Conservation (phyloP, 2,113 vertebrate genomes). For the Brachyhypopomus gauderio region DNA sequence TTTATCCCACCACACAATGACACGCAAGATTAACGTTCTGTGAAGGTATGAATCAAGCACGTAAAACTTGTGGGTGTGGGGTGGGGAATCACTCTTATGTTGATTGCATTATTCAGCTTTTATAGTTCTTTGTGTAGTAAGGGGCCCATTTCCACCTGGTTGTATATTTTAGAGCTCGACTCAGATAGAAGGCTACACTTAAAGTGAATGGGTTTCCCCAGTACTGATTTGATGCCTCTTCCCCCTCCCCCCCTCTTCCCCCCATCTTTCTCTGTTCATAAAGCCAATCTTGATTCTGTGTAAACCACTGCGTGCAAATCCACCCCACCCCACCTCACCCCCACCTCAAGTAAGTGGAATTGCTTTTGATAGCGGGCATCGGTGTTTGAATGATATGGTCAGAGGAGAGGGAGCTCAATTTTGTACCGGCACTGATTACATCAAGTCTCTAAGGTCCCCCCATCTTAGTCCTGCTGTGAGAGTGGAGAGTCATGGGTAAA, state of each 20-base stretch:
- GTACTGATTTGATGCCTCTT: conserved; percentile 24
- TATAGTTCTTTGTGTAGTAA: conserved; percentile 15
- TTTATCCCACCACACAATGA: neutral
- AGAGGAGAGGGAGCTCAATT: conserved; percentile 24
- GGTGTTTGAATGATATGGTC: conserved; percentile 18
- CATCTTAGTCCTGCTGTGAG: conserved; percentile 19
- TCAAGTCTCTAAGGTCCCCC: conserved; percentile 21
- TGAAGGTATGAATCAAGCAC: conserved; percentile 3
- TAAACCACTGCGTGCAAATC: conserved; percentile 16
- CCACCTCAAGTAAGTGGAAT: conserved; percentile 43
- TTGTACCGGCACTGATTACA: conserved; percentile 36
- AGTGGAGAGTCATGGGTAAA: conserved; percentile 33
- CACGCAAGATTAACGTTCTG: neutral
- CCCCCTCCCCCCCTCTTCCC: neutral
- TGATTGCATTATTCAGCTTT: conserved; percentile 41
- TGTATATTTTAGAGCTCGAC: conserved; percentile 20
- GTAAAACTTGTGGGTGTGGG: conserved; percentile 6
- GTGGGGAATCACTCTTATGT: neutral
- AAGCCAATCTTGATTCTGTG: conserved; percentile 30
- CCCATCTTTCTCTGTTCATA: conserved; percentile 23
- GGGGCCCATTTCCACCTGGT: conserved; percentile 2
- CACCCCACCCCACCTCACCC: too few species aligned
- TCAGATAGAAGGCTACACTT: neutral
- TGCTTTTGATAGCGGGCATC: conserved; percentile 32
- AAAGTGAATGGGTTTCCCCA: conserved; percentile 29